phyloP scores from a whole-genome alignment of 1,140 invertebrate species.

The Palaemon carinicauda region DNA sequence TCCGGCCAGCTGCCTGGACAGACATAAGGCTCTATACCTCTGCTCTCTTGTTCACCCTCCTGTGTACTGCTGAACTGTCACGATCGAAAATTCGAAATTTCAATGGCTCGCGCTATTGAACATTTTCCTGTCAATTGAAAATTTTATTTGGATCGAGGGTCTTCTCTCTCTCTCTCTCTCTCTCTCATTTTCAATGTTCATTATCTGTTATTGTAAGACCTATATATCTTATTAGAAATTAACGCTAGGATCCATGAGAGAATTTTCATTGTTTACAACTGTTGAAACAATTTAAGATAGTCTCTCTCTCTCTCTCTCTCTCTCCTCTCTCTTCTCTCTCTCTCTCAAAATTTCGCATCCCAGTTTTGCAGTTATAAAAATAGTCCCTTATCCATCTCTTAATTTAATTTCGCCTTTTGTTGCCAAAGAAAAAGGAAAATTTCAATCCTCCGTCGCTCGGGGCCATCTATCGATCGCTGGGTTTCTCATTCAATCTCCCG shows the following conservation, averaged over 20 bases:
- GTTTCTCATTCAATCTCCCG: not conserved
- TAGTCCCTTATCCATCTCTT: not conserved
- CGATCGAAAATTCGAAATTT: too few relatives aligned
- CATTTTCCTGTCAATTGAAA: not conserved
- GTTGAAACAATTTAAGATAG: not conserved
- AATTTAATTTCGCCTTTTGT: not conserved
- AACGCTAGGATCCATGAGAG: too few relatives aligned
- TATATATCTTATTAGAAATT: too few relatives aligned
- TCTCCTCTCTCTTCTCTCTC: not conserved
- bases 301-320: slow-evolving; percentile 9
- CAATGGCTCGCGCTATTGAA: not conserved
- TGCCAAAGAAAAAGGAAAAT: not conserved
- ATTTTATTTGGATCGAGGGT: not conserved
- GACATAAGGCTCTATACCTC: not conserved
- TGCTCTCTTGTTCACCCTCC: not conserved
- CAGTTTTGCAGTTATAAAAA: too few relatives aligned
- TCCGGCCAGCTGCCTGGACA: too few relatives aligned
- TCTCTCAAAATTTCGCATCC: too few relatives aligned
- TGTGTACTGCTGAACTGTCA: not conserved
- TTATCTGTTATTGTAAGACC: too few relatives aligned
- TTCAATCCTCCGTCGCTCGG: not conserved
- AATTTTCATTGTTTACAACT: too few relatives aligned
- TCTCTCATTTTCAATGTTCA: not conserved
- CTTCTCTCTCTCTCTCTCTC: not conserved
- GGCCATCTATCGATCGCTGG: not conserved